phyloP scores from a whole-genome alignment of 2,888 invertebrate genomes.

The Melangyna quadrimaculata region DNA sequence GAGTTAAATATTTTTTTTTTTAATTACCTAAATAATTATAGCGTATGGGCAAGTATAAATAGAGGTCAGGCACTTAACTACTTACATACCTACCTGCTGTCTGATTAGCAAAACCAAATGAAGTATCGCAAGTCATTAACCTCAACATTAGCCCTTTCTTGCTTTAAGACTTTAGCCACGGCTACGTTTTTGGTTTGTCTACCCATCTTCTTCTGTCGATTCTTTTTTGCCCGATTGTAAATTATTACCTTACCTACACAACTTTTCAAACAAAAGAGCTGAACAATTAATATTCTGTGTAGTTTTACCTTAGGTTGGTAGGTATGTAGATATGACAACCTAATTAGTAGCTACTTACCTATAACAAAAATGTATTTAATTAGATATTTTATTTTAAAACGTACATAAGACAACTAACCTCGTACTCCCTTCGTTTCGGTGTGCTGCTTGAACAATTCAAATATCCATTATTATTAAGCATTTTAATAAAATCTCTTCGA shows the following conservation, averaged over 20 bases:
- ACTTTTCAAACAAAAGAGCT: background rate
- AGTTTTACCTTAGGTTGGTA: too few species aligned
- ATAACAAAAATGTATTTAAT: too few species aligned
- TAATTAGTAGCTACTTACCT: background rate
- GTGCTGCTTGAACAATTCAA: slow-evolving; percentile 71
- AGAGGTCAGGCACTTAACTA: too few species aligned
- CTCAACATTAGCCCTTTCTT: too few species aligned
- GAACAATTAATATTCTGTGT: background rate
- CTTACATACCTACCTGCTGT: too few species aligned
- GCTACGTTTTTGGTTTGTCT: background rate
- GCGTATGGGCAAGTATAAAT: too few species aligned
- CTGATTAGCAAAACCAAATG: too few species aligned
- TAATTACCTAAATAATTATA: too few species aligned
- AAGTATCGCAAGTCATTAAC: too few species aligned
- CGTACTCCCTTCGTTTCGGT: slow-evolving; percentile 73
- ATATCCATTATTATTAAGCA: slow-evolving; percentile 73
- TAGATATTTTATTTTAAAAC: slow-evolving; percentile 18
- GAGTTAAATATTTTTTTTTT: too few species aligned
- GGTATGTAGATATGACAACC: too few species aligned
- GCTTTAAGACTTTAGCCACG: too few species aligned
- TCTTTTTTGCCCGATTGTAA: background rate
- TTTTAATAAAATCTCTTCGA: slow-evolving; percentile 73
- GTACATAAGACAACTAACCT: slow-evolving; percentile 71
- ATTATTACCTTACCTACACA: background rate
- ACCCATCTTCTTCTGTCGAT: background rate